phyloP scores from a whole-genome alignment of 2,888 invertebrate genomes.

The Coecobrya sp. region DNA sequence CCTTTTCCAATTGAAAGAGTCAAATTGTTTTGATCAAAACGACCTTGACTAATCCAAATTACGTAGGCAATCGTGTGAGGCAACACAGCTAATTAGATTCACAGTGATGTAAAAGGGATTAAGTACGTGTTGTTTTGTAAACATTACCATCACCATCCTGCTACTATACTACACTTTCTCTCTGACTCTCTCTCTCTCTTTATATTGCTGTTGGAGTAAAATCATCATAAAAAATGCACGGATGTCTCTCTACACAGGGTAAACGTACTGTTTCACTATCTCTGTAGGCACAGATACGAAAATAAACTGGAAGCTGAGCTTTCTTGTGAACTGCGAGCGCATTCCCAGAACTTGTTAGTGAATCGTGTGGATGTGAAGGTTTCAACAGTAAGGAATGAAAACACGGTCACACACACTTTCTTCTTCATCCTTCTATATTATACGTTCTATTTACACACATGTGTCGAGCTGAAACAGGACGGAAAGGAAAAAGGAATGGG shows the following conservation, averaged over 20 bases:
- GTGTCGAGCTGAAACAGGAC: not conserved
- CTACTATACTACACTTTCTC: not conserved
- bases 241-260: not conserved
- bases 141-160: not conserved
- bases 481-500: not conserved
- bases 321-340: not conserved
- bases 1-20: not conserved
- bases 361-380: not conserved
- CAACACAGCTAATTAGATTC: slow-evolving; percentile 46
- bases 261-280: too few species aligned
- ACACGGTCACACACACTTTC: not conserved
- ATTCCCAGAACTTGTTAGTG: slow-evolving; percentile 24
- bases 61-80: not conserved
- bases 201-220: not conserved
- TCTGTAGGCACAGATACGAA: not conserved
- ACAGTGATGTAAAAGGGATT: slow-evolving; percentile 5
- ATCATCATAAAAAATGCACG: not conserved
- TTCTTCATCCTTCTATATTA: not conserved
- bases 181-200: too few species aligned
- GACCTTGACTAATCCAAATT: slow-evolving; percentile 20
- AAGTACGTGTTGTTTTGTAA: slow-evolving; percentile 31
- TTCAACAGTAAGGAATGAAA: not conserved
- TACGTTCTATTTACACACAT: not conserved
- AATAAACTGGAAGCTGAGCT: not conserved
- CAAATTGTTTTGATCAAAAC: slow-evolving; percentile 23